phyloP scores from a whole-genome alignment of 2,797 vertebrate genomes.

The Columba guinea region DNA sequence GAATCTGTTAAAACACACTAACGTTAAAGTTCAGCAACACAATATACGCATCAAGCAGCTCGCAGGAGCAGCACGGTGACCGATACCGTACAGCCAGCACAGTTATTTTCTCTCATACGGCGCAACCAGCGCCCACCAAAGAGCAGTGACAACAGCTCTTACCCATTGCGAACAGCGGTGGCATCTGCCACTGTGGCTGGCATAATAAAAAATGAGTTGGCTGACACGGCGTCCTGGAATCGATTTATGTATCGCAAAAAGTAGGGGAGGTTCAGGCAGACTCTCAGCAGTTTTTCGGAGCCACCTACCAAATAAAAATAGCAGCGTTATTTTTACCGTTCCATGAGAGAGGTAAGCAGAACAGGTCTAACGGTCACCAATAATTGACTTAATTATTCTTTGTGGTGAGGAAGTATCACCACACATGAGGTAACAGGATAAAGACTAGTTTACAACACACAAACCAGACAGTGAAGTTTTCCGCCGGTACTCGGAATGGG shows the following conservation, averaged over 20 bases:
- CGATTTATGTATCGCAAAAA: constrained; percentile 98
- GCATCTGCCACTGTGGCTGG: constrained; percentile 97
- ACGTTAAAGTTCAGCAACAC: not conserved
- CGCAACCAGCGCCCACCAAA: not conserved
- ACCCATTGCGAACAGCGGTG: constrained; percentile 98
- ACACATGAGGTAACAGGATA: not conserved
- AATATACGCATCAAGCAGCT: not conserved
- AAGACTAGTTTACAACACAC: not conserved
- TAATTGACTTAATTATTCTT: not conserved
- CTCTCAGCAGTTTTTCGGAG: constrained; percentile 95
- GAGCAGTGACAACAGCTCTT: not conserved
- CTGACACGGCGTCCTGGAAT: constrained; percentile 96
- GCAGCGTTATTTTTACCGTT: not conserved
- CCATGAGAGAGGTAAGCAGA: not conserved
- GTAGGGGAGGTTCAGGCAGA: constrained; percentile 98
- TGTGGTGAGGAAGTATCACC: not conserved
- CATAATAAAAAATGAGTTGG: constrained; percentile 99
- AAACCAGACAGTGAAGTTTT: not conserved
- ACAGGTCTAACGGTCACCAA: not conserved
- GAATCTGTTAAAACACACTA: constrained; percentile 79
- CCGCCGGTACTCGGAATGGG: rapidly evolving
- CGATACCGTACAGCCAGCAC: too few relatives aligned
- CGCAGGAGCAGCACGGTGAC: not conserved
- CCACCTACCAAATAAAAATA: constrained; percentile 80
- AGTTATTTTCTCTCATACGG: not conserved